These are phyloP conservation scores for Cinclus cinclus DNA, from an alignment of 2,113 vertebrate species.

Conservation along the genomic window DNA sequence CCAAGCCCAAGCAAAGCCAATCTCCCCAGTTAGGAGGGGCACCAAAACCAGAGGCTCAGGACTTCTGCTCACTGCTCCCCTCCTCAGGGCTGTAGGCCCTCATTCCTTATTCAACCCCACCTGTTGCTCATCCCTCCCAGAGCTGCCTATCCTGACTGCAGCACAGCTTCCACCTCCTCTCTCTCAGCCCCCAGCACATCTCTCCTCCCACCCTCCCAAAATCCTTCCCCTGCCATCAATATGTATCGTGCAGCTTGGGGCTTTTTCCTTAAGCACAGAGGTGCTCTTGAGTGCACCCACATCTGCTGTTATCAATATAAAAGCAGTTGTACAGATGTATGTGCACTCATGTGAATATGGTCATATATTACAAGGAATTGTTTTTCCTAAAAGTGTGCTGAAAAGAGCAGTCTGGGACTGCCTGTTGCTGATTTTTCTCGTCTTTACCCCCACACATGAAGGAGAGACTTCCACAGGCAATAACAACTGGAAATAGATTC, in stretches of 20 bases:
- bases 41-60: background rate
- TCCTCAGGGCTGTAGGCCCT: background rate
- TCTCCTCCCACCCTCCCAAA: background rate
- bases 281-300: background rate
- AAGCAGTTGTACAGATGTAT: background rate
- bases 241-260: background rate
- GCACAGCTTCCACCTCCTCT: background rate
- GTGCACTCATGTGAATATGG: background rate
- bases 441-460: background rate
- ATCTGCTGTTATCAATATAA: background rate
- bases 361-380: background rate
- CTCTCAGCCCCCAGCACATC: background rate
- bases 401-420: background rate
- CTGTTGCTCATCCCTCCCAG: background rate
- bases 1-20: background rate
- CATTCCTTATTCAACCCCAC: background rate
- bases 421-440: background rate
- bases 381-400: background rate
- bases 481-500: background rate
- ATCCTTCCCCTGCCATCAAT: background rate
- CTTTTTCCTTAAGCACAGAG: background rate
- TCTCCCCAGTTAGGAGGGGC: background rate
- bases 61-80: background rate
- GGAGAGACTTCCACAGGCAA: background rate
- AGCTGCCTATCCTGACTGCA: background rate